These are phyloP conservation scores for Gobiocypris rarus DNA, from an alignment of 2,113 vertebrate genomes.

Conservation along the genomic window DNA sequence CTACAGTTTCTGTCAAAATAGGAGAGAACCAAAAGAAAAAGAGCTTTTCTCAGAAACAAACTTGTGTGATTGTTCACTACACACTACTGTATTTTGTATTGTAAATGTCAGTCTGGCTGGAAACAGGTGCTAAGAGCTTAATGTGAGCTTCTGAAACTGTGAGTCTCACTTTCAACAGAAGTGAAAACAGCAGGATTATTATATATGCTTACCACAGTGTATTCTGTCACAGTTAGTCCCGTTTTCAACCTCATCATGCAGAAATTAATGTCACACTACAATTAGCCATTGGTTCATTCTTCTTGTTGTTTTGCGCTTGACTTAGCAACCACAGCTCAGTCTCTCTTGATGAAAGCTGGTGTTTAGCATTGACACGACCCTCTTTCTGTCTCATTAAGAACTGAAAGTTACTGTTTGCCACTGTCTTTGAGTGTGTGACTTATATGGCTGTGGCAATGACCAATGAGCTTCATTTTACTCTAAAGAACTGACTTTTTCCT, in stretches of 20 bases:
- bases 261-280: constrained; percentile 7
- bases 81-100: neutral
- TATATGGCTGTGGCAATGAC: no score
- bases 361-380: neutral
- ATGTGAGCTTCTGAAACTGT: constrained; percentile 20
- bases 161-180: constrained; percentile 31
- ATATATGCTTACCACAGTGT: neutral
- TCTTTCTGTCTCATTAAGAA: neutral
- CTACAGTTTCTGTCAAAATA: neutral
- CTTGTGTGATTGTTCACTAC: neutral
- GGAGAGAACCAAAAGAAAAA: neutral
- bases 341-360: neutral
- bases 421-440: neutral
- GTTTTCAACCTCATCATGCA: neutral
- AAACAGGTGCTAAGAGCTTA: neutral
- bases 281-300: neutral
- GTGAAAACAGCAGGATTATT: constrained; percentile 43
- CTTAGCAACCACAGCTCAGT: neutral
- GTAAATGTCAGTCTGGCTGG: neutral
- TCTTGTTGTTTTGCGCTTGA: neutral
- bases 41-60: neutral
- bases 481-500: no score
- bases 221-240: neutral
- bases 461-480: no score
- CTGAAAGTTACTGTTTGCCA: neutral